Evolutionary conservation across 2,888 invertebrate genomes (phyloP), one percentile per base, ranked within the genome.

Genomic region (Rhabditoides inermis): DNA sequence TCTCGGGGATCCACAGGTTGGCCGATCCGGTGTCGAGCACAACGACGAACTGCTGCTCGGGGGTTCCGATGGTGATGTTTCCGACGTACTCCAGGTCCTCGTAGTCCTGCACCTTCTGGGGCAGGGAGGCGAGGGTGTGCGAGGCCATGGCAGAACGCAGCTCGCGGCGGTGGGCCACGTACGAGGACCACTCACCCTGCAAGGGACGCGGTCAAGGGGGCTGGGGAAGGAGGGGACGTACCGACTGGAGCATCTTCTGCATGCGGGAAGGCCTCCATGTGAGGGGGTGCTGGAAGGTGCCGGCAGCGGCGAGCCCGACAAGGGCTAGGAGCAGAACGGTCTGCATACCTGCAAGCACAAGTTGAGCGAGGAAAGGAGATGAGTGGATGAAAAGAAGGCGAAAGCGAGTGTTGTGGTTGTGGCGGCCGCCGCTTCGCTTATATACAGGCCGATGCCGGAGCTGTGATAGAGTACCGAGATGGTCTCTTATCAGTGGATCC

Each of bases 61-160:
- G 63, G 37, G 61, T 65, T 56, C 65, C 65, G 41, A 65, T 58
- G 51, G 63, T 63, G 50, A 65, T 61, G 56, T 63, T 65, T 40
- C 81, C 81, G 71, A 79, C 80, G 64, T 81, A 81, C 60, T 81
- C 58, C 30, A 45, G 45, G 28, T 55, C 55, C 39, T 50, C 55
- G 39, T 51, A 55, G 32, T 55, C 55, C 6, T 41, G 46, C 18
- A 55, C 53, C 53, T 58, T 64, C 48, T 61, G 55, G 45, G 60
- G 53, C 23, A 57, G 49, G 36, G 37, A 58, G 12, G 56, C 60
- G 20, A 60, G 51, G 23, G 49, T 54, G 26, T 47, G 41, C n/a
- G n/a, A n/a, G 39, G 60, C 54, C 10, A 57, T 55, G 37, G 37
- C 41, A 32, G 48, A 28, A 45, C 61, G 47, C 30, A 61, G 44